phyloP scores from a whole-genome alignment of 30 jellyfish, hydroid and myxozoan genomes.

The Aurelia aurita region DNA sequence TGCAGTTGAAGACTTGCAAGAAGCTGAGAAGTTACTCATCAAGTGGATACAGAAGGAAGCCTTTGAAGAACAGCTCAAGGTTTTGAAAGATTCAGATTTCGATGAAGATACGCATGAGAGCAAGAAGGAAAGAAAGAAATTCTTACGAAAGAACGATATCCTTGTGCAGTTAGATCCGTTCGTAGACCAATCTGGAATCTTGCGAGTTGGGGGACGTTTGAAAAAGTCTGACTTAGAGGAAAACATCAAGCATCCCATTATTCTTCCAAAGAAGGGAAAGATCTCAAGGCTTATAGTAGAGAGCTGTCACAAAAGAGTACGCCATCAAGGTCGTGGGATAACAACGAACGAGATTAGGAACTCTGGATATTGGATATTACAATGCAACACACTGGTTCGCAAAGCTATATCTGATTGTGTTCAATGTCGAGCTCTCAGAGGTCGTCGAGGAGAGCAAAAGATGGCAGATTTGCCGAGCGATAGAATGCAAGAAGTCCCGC shows the following conservation, averaged over 20 bases:
- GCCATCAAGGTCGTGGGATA: too few relatives aligned
- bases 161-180: not conserved
- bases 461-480: slow-evolving; percentile 41
- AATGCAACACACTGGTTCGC: too few relatives aligned
- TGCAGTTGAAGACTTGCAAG: slow-evolving; percentile 42
- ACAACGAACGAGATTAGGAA: too few relatives aligned
- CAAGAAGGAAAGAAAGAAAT: too few relatives aligned
- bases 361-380: too few relatives aligned
- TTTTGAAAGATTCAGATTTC: slow-evolving; percentile 12
- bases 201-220: slow-evolving; percentile 19
- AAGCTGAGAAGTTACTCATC: slow-evolving; percentile 32
- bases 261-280: slow-evolving; percentile 23
- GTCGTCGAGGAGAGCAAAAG: too few relatives aligned
- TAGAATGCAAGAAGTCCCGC: slow-evolving; percentile 32
- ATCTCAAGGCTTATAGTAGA: slow-evolving; percentile 19
- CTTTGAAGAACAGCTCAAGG: not conserved
- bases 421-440: too few relatives aligned
- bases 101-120: slow-evolving; percentile 4
- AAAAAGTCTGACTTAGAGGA: slow-evolving; percentile 5
- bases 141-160: not conserved
- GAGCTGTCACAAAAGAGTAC: too few relatives aligned
- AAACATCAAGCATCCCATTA: slow-evolving; percentile 39
- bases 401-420: too few relatives aligned
- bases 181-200: not conserved
- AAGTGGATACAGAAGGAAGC: slow-evolving; percentile 45